These are phyloP conservation scores for Pseudomugil tenellus DNA, from an alignment of 2,797 vertebrate genomes.

Conservation along the genomic window DNA sequence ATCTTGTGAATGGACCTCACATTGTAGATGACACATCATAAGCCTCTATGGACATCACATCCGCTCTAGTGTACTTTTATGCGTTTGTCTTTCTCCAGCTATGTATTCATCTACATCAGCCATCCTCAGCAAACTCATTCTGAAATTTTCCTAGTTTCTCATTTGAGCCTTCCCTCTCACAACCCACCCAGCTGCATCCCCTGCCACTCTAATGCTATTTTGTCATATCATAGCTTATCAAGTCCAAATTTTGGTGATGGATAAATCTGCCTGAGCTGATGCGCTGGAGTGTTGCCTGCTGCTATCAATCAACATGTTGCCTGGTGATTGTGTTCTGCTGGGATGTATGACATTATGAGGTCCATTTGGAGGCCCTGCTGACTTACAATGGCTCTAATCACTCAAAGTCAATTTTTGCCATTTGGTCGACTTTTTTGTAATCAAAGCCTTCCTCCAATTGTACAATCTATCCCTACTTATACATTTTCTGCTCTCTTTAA, in stretches of 20 bases:
- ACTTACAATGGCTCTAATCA: constrained; percentile 62
- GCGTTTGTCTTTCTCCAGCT: constrained; percentile 39
- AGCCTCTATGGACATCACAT: constrained; percentile 36
- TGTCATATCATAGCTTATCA: constrained; percentile 75
- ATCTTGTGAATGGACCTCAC: constrained; percentile 28
- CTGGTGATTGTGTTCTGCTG: constrained; percentile 72
- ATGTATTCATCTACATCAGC: constrained; percentile 66
- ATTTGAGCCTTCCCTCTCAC: constrained; percentile 46
- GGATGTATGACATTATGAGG: constrained; percentile 71
- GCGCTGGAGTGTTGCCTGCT: constrained; percentile 55
- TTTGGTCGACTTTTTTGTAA: constrained; percentile 30
- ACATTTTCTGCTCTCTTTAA: constrained; percentile 8
- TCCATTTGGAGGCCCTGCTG: constrained; percentile 74
- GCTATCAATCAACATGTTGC: constrained; percentile 74
- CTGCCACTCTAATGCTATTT: constrained; percentile 67
- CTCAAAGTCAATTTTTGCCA: constrained; percentile 70
- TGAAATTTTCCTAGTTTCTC: constrained; percentile 61
- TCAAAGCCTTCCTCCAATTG: constrained; percentile 21
- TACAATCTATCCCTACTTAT: constrained; percentile 23
- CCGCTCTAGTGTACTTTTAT: constrained; percentile 16
- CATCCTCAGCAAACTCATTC: constrained; percentile 68
- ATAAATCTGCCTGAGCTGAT: constrained; percentile 76
- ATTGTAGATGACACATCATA: constrained; percentile 26
- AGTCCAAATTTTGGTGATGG: constrained; percentile 78
- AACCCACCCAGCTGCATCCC: constrained; percentile 55